Evolutionary conservation across 2,888 invertebrate species (phyloP), one percentile per base, ranked within the genome.

Genomic region (Acleris sparsana): DNA sequence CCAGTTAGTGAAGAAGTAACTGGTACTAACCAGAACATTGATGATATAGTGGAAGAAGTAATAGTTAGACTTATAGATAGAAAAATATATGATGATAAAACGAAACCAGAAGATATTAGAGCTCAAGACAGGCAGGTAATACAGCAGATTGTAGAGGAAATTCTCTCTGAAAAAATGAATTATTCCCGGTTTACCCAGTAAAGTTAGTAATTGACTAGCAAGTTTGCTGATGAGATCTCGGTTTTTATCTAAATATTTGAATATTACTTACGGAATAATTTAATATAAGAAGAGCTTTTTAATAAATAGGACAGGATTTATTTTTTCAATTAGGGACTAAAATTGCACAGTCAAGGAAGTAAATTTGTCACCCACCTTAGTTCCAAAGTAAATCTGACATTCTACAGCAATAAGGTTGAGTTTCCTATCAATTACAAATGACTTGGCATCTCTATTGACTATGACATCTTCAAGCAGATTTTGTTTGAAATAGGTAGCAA

Each of bases 71-170:
- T 92, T 53, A 85, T 92, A 75, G 91, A 92, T 76, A 88, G 93
- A 73, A 94, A 93, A 83, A 87, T 93, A 74, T 93, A 92, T 71
- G 93, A 93, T 65, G 92, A 89, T 67, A 93, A 93, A 76, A 88
- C 90, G 3, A 93, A 92, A 78, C 89, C 87, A 22, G 92, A 93
- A 76, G 90, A 92, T 73, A 86, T 90, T 18, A 89, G 82, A 75
- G 75, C 82, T 46, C 91, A 92, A 81, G 91, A 93, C 66, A 85
- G 92, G 73, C 80, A 80, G 68, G 80, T 88, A 62, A 92, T 90
- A 69, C 89, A 92, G 76, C 90, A 85, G 75, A 93, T 93, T 56
- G 93, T 93, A 3, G 92, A 93, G 73, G 92, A 93, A 76, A 84
- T 93, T 61, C 78, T 93, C 57, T 75, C 83, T 11, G 93, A 93